Base-by-base conservation (phyloP, 1,140 invertebrate genomes). In the Delia radicum region DNA sequence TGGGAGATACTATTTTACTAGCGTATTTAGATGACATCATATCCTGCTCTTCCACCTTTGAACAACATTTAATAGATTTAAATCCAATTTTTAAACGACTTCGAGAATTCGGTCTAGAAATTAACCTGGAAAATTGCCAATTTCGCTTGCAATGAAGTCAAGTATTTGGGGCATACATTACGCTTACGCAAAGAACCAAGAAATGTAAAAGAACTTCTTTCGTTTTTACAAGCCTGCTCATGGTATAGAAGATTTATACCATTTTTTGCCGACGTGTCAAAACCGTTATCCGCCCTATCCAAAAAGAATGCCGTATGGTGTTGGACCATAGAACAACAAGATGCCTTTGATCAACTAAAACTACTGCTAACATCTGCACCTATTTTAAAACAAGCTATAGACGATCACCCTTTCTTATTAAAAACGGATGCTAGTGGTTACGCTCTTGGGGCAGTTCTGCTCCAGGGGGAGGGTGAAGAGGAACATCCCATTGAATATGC, bases 11-110 rank as follows among this genome's bases (percentile, higher is more conserved):
- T 7, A 46, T 65, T 0, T 67, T 81, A 12, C 76, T 86, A n/a
- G 81, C 80, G 2, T 88, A 88, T 73, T 74, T 88, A 0, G 87
- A 88, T 67, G 87, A 88, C 72, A 79, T 88, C 6, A 81, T 89
- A 24, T 29, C 87, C 0, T 71, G 85, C 0, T 84, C 81, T 15
- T 73, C 74, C n/a, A 79, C 76, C 5, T 87, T 88, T 63, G 81
- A 85, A 0, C 76, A 82, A 18, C 87, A 88, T 75, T n/a, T 87
- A 8, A 7, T 65, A 46, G 80, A 85, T 31, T 74, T 88, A 21
- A n/a, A 81, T 3, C 8, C 42, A 72, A 6, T 77, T 7, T 77
- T 77, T 21, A 12, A 18, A 8, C 31, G 46, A 27, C 42, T 74
- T 21, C 6, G 42, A 15, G 12, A 78, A 61, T 85, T 82, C 21